phyloP scores from a whole-genome alignment of 2,797 vertebrate species.

The Acanthopagrus latus region DNA sequence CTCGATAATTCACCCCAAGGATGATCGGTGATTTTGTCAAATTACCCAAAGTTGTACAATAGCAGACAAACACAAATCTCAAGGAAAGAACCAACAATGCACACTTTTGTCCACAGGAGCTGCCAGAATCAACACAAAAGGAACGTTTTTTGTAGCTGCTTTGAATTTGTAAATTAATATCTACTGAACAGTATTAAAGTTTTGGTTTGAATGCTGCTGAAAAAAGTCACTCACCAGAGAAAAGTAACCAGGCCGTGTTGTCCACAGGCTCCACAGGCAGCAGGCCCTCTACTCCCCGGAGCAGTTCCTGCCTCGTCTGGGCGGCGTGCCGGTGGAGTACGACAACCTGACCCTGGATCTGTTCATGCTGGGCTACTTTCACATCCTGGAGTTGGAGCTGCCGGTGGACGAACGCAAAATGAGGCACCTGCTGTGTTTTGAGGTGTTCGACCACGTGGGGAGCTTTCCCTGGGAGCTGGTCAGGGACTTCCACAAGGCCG shows the following conservation, averaged over 20 bases:
- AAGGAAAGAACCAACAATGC: too few relatives aligned
- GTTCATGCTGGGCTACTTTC: conserved; percentile 99
- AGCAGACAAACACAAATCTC: neutral
- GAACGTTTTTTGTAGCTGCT: too few relatives aligned
- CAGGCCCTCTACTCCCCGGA: conserved; percentile 90
- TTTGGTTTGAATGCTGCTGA: neutral
- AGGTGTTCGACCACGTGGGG: conserved; percentile 96
- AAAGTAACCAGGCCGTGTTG: conserved; percentile 12
- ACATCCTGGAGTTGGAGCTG: conserved; percentile 94
- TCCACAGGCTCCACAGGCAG: conserved; percentile 82
- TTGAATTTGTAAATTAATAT: neutral
- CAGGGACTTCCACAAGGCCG: conserved; percentile 92
- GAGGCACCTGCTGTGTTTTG: conserved; percentile 96
- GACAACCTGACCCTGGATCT: conserved; percentile 92
- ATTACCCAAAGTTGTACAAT: neutral
- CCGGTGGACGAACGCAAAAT: conserved; percentile 91
- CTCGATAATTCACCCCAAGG: neutral
- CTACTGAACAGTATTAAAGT: neutral
- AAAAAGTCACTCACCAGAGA: neutral
- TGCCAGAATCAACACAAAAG: too few relatives aligned
- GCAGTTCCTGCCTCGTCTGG: conserved; percentile 91
- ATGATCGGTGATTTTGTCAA: neutral
- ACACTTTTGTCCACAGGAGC: neutral
- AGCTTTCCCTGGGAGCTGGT: conserved; percentile 92
- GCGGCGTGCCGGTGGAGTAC: conserved; percentile 86